Evolutionary conservation across 2,113 vertebrate species (phyloP).

Genomic region (Apteryx mantelli): DNA sequence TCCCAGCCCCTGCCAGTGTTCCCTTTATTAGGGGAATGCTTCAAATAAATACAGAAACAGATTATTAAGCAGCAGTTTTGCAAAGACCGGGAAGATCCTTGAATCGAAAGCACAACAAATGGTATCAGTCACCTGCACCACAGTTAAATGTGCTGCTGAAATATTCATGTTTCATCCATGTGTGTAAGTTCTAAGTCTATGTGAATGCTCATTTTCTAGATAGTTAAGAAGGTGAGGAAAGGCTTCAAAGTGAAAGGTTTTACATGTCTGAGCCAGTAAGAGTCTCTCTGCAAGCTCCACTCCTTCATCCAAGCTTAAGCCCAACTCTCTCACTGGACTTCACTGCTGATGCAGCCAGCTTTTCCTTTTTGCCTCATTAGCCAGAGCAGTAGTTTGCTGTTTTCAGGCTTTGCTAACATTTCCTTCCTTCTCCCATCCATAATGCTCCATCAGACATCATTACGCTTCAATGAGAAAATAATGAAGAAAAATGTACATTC

Average conservation of each 20-base stretch:
- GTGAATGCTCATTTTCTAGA: neutral
- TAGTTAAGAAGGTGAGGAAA: neutral
- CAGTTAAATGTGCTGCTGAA: neutral
- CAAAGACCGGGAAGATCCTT: neutral
- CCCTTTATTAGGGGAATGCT: too few species aligned
- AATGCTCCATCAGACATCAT: constrained; percentile 13
- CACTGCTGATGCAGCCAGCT: neutral
- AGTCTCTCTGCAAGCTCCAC: neutral
- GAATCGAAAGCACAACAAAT: neutral
- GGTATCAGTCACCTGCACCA: neutral
- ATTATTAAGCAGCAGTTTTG: neutral
- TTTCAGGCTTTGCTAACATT: constrained; percentile 24
- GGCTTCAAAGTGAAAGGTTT: neutral
- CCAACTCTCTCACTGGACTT: neutral
- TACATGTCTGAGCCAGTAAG: neutral
- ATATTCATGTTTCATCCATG: neutral
- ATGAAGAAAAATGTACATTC: constrained; percentile 18
- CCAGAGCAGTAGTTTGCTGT: neutral
- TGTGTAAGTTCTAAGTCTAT: neutral
- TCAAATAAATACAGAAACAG: neutral
- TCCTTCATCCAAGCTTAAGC: neutral
- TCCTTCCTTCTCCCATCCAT: constrained; percentile 27
- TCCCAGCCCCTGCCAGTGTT: too few species aligned
- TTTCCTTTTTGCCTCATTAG: constrained; percentile 50
- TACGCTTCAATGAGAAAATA: neutral